Percentiles rank a stretch among this genome's conserved stretches.
Evolutionary conservation across 2,113 vertebrate genomes (phyloP).

Genomic region (Chascanopsetta lugubris): DNA sequence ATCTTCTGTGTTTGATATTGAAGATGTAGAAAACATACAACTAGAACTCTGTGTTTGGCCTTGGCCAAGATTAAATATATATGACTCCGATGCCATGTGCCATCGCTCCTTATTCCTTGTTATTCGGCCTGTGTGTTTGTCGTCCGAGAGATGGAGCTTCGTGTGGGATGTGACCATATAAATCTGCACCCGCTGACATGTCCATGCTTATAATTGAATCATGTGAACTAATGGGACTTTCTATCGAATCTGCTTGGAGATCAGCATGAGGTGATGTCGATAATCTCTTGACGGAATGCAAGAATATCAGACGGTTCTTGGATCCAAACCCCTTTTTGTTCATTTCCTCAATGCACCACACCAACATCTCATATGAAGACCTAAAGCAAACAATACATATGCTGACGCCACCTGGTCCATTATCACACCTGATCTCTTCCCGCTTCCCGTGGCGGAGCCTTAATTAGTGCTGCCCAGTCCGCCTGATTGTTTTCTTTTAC

Average conservation of each 20-base stretch:
- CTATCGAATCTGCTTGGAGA: too few relatives aligned
- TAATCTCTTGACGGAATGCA: not conserved
- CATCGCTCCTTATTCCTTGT: too few relatives aligned
- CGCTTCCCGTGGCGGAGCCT: not conserved
- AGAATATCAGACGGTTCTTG: not conserved
- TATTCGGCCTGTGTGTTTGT: not conserved
- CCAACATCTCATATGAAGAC: not conserved
- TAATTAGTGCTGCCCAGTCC: not conserved
- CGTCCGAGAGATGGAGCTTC: not conserved
- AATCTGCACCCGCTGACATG: not conserved
- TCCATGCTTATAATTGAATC: conserved; percentile 2
- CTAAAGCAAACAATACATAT: not conserved
- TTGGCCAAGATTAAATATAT: too few relatives aligned
- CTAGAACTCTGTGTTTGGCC: too few relatives aligned
- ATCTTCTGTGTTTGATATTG: too few relatives aligned
- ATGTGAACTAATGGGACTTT: too few relatives aligned
- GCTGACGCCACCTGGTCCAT: not conserved
- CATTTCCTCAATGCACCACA: not conserved
- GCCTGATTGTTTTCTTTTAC: not conserved
- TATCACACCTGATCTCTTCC: not conserved
- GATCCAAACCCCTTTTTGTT: not conserved
- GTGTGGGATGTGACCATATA: not conserved
- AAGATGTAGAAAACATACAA: too few relatives aligned
- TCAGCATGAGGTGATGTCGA: too few relatives aligned
- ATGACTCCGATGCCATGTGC: too few relatives aligned